Base-by-base conservation (phyloP, 2,113 vertebrate species). In the Hypomesus transpacificus region DNA sequence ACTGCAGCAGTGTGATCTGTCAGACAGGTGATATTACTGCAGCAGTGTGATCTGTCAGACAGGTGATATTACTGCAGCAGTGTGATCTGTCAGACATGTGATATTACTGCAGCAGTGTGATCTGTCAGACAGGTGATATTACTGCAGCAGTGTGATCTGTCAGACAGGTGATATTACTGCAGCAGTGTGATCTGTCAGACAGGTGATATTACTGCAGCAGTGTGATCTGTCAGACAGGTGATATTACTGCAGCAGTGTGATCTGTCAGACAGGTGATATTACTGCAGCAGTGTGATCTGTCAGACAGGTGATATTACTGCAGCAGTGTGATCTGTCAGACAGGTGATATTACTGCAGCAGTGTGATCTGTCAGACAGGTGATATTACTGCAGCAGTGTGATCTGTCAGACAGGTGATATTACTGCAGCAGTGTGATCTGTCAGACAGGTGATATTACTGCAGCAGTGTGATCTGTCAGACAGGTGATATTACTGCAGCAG, bases 401-500 rank as follows among this genome's bases (percentile, higher is more conserved):
- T 46, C 39, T 46, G 39, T 46, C 39, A 46, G 39, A 46, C 39
- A 46, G 39, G 39, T 46, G 39, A 46, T 74, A 85, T 61, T 80
- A 78, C 79, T 82, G 76, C n/a, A 34, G 31, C 31, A 34, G 4
- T 34, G 31, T 7, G 7, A 46, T 46, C 39, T 46, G 39, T 46
- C 39, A 46, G 39, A 46, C 39, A 46, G 39, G 39, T 46, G 39
- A 46, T 74, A 85, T 61, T 80, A 78, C 79, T 82, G 76, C n/a
- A 34, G 31, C 31, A 34, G 4, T 34, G 31, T 7, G 7, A 46
- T 46, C 39, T 46, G 39, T 46, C 39, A 46, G 39, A 46, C 39
- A 46, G 39, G 39, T 46, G 39, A 46, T 74, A 85, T 61, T 80
- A 78, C 79, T 82, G 76, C n/a, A n/a, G n/a, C n/a, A n/a, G n/a